Conservation (phyloP, 2,113 vertebrate genomes). For the Misgurnus mizolepis region DNA sequence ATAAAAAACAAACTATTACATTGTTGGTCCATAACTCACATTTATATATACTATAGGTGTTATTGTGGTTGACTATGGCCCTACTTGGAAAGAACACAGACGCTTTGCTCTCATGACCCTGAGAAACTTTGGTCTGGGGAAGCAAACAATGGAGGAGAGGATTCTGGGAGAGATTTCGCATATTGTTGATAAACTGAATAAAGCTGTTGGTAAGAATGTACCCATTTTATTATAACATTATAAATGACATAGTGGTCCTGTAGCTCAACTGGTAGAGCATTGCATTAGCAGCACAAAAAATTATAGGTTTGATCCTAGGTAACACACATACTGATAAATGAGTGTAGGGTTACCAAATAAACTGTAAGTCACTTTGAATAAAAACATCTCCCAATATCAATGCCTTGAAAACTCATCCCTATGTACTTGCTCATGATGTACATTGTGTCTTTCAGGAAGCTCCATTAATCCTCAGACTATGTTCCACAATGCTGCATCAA, state of each 20-base stretch:
- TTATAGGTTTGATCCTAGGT: no score
- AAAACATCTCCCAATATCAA: no score
- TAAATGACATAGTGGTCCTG: no score
- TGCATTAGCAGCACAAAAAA: no score
- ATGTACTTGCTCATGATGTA: background rate
- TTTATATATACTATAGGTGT: conserved; percentile 64
- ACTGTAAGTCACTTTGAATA: no score
- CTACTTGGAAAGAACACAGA: conserved; percentile 70
- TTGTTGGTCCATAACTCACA: no score
- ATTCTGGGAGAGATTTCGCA: conserved; percentile 70
- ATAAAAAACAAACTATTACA: background rate
- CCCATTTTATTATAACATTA: background rate
- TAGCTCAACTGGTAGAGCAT: no score
- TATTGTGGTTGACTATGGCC: conserved; percentile 57
- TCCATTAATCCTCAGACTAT: conserved; percentile 53
- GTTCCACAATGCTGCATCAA: conserved; percentile 67
- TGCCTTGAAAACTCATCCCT: background rate
- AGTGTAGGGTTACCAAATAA: no score
- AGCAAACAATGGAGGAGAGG: conserved; percentile 76
- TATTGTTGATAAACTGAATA: conserved; percentile 48
- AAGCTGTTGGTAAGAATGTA: conserved; percentile 48
- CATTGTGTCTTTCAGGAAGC: conserved; percentile 44
- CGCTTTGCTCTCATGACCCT: conserved; percentile 73
- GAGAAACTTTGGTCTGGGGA: conserved; percentile 80
- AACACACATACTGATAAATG: no score